Percentiles rank a stretch among this genome's conserved stretches.
phyloP scores from a whole-genome alignment of 1,140 invertebrate species.

The Cepaea nemoralis region DNA sequence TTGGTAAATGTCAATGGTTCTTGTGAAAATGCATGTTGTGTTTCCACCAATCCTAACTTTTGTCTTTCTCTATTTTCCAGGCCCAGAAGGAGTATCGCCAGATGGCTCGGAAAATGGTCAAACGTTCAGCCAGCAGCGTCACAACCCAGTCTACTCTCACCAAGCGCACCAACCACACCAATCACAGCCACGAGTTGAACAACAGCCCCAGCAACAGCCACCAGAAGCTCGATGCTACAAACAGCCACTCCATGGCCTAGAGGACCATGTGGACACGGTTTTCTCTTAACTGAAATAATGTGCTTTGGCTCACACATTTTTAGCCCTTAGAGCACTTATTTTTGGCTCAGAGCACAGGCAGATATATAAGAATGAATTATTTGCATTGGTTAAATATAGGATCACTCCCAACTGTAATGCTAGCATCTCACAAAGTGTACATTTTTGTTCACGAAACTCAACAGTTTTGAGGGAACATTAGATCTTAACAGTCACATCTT shows the following conservation, averaged over 20 bases:
- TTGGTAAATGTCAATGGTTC: neutral
- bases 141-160: slow-evolving; percentile 39
- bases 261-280: too few relatives aligned
- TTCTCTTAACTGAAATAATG: too few relatives aligned
- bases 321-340: too few relatives aligned
- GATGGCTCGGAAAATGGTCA: slow-evolving; percentile 31
- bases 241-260: slow-evolving; percentile 27
- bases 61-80: neutral
- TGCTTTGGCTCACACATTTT: neutral
- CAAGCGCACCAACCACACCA: slow-evolving; percentile 24
- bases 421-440: too few relatives aligned
- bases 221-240: slow-evolving; percentile 14
- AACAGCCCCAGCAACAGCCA: slow-evolving; percentile 17
- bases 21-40: neutral
- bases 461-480: too few relatives aligned
- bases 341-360: too few relatives aligned
- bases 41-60: too few relatives aligned
- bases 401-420: too few relatives aligned
- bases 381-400: too few relatives aligned
- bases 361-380: too few relatives aligned
- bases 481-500: too few relatives aligned
- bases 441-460: too few relatives aligned
- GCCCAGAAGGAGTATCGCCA: slow-evolving; percentile 45
- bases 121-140: slow-evolving; percentile 31
- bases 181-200: slow-evolving; percentile 33